phyloP scores from a whole-genome alignment of 2,888 invertebrate genomes.

The Emmelina monodactyla region DNA sequence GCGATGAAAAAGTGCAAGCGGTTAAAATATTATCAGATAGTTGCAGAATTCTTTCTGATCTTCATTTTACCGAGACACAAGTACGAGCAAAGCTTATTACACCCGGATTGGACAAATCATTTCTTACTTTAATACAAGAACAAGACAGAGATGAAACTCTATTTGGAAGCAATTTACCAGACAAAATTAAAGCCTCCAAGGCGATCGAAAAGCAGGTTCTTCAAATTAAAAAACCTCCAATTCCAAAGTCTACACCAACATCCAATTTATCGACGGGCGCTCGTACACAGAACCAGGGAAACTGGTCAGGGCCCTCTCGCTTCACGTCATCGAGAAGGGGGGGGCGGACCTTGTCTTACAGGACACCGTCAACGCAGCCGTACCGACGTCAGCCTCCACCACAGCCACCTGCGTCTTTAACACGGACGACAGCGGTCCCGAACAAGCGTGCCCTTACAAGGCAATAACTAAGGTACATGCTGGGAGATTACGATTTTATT shows the following conservation, averaged over 20 bases:
- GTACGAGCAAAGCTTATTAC: constrained; percentile 1
- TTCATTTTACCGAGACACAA: constrained; percentile 3
- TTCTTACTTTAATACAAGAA: neutral
- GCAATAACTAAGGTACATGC: constrained; percentile 14
- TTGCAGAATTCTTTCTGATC: constrained; percentile 3
- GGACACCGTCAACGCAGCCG: neutral
- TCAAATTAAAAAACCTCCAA: neutral
- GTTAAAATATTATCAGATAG: constrained; percentile 4
- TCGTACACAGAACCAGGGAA: constrained; percentile 1
- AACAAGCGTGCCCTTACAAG: constrained; percentile 6
- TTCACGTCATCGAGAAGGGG: constrained; percentile 2
- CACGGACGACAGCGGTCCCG: neutral
- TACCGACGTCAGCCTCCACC: neutral
- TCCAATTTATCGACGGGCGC: neutral
- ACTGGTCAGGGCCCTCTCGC: constrained; percentile 1
- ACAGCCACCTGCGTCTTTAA: neutral
- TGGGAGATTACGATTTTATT: constrained; percentile 11
- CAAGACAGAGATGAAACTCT: neutral
- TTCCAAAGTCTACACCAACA: neutral
- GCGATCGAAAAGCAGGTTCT: constrained; percentile 1
- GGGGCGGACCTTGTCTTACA: neutral
- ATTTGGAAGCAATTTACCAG: neutral
- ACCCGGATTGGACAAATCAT: neutral
- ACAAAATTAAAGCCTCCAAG: neutral
- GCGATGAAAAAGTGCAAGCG: constrained; percentile 7